Conservation (phyloP, 2,113 vertebrate genomes). For the Orcinus orca region DNA sequence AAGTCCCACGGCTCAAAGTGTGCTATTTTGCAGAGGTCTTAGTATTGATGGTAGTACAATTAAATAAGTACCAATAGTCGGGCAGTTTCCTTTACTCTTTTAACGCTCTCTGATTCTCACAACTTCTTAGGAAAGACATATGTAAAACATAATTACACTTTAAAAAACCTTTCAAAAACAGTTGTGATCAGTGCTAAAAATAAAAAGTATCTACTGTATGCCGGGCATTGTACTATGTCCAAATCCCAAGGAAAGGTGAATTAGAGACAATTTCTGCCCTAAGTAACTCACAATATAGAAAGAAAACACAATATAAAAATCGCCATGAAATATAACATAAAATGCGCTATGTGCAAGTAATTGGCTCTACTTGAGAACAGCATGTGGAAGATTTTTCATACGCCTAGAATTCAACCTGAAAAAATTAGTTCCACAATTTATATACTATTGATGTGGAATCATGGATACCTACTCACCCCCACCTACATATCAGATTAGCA, state of each 20-base stretch:
- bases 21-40: background rate
- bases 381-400: background rate
- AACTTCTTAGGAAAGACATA: background rate
- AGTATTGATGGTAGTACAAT: background rate
- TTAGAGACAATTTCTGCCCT: background rate
- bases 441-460: background rate
- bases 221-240: background rate
- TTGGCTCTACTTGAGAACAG: background rate
- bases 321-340: background rate
- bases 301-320: background rate
- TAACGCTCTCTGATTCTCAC: background rate
- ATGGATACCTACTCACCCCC: background rate
- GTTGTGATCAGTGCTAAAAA: constrained; percentile 26
- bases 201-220: background rate
- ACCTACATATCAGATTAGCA: background rate
- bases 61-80: background rate
- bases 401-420: background rate
- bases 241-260: background rate
- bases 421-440: background rate
- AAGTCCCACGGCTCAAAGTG: background rate
- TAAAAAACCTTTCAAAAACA: background rate
- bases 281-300: background rate
- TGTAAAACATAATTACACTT: background rate
- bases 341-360: background rate
- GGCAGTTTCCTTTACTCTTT: background rate